Percentiles rank a stretch among this genome's conserved stretches.
Conservation (phyloP, 2,888 invertebrate species). For the Ophion ventricosus region DNA sequence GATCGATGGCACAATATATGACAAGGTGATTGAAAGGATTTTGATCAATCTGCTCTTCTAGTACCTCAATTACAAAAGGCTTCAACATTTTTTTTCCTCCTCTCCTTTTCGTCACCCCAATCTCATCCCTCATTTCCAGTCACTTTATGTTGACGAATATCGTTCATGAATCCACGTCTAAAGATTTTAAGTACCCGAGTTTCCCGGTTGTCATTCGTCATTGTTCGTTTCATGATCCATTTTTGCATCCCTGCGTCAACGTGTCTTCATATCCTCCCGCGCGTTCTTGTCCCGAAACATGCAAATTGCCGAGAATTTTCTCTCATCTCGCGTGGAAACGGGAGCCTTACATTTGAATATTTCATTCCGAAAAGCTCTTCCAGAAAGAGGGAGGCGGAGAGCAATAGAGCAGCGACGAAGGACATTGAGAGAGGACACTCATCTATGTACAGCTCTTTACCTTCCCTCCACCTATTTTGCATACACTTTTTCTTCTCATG, state of each 20-base stretch:
- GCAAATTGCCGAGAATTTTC: conserved; percentile 56
- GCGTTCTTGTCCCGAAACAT: conserved; percentile 50
- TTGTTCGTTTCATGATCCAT: conserved; percentile 35
- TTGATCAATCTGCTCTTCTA: background rate
- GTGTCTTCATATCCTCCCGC: conserved; percentile 45
- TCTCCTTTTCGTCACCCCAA: too few species aligned
- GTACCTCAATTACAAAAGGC: background rate
- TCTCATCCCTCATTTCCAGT: conserved; percentile 18
- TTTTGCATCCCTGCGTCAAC: conserved; percentile 16
- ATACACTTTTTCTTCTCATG: conserved; percentile 22
- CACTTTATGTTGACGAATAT: background rate
- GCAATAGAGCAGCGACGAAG: conserved; percentile 31
- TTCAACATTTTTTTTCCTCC: conserved; percentile 3
- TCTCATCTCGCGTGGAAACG: conserved; percentile 8
- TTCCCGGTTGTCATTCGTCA: conserved; percentile 25
- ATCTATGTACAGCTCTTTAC: background rate
- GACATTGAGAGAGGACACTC: conserved; percentile 22
- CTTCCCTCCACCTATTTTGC: conserved; percentile 16
- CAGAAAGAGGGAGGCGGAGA: background rate
- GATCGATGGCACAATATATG: conserved; percentile 16
- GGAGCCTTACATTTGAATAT: conserved; percentile 61
- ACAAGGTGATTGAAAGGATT: background rate
- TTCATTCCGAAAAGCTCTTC: conserved; percentile 58
- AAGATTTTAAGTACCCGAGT: conserved; percentile 30
- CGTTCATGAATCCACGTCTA: conserved; percentile 32